Evolutionary conservation across 2,888 invertebrate species (phyloP), one percentile per base, ranked within the genome.

Genomic region (Tanaodytes sp.): DNA sequence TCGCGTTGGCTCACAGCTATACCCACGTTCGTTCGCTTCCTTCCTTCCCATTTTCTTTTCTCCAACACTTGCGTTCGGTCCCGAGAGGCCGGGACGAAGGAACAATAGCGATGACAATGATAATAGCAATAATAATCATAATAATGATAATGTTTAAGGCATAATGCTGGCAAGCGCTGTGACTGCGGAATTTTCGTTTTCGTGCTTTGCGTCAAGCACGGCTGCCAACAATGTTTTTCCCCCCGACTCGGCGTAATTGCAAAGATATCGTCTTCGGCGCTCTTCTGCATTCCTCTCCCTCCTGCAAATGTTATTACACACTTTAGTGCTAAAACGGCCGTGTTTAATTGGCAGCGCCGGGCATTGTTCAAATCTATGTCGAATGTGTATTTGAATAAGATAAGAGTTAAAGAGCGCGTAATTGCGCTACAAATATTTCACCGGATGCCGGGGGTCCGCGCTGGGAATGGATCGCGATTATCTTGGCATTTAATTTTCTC

Each of bases 151-250:
- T 71, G 62, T 71, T 71, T 67, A 71, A 71, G 71, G 71, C 71
- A 71, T 71, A 71, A 67, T 67, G 66, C 66, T 71, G 71, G 71
- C 71, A 67, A 71, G 71, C 71, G 52, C 43, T 64, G 67, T 49
- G 67, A 71, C 64, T 71, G 71, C 64, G 64, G 71, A 71, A 71
- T 71, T 67, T 70, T 67, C 59, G 66, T 71, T 63, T 67, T 62
- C 23, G 62, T 66, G 66, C 66, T 71, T 66, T 63, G 71, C 66
- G 71, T 71, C 66, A 67, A 71, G 71, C 63, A 66, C 59, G 63
- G 71, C 71, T 71, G 67, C 67, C 71, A 71, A 71, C 71, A 67
- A 64, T 64, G 71, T 71, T 49, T n/a, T n/a, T n/a, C n/a, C 58
- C 63, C 63, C 40, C 65, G 46, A 67, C 71, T 71, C 61, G 71